Base-by-base conservation (phyloP, 2,113 vertebrate species). In the Peromyscus californicus region DNA sequence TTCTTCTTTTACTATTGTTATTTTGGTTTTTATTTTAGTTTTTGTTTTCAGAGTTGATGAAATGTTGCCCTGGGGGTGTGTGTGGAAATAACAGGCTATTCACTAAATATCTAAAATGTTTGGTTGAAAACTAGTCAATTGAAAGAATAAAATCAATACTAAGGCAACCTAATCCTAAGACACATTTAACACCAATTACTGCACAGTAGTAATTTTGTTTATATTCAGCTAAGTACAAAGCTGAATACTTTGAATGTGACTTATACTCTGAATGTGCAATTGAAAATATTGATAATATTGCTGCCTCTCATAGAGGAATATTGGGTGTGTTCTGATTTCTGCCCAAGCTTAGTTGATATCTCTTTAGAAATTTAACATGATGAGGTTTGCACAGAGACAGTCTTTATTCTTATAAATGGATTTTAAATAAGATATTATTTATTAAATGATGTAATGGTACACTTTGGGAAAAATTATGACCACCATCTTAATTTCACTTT, bases 1-100 rank as follows among this genome's bases (percentile, higher is more conserved):
- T 85, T 94, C 93, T 96, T 90, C 80, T 88, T 92, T 86, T 33
- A 31, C 67, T 65, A 4, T 83, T 42, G 4, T 83, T 82, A 19
- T 57, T 95, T 84, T 82, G 59, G 19, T 36, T 84, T 97, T 84
- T 85, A 85, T 90, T 96, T 90, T 67, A 70, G 39, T 70, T 89
- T 94, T 96, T 83, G 22, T 94, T 95, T 96, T 85, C 75, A 93
- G 75, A 69, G 15, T 94, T 75, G 65, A 24, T 69, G 9, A 96
- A 95, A 94, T 87, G 69, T 88, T 93, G 74, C 63, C 75, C 31
- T 19, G n/a, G 15, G 16, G 3, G 45, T 51, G 51, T 51, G 51
- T 51, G 24, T 9, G 15, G 15, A 57, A 82, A 80, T 4, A 29
- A 39, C 59, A 76, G 21, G 8, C 87, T 94, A 72, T 65, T 84